A percentile compares a stretch with the other conserved stretches of the same genome.
Evolutionary conservation across 2,888 invertebrate genomes (phyloP).

Genomic region (Dilophus febrilis): DNA sequence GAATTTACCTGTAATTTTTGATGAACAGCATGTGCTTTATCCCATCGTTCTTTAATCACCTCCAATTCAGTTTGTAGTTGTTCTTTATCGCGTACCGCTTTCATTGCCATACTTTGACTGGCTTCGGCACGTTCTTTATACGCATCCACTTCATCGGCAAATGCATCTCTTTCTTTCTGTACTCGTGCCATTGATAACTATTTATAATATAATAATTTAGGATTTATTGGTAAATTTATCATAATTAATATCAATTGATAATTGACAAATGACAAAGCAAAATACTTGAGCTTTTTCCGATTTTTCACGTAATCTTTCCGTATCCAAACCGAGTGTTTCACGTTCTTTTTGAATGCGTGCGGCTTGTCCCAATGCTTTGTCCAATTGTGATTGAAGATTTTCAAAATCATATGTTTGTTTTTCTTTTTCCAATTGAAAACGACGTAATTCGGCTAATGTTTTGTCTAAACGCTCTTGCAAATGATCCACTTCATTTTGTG

Average conservation of each 20-base stretch:
- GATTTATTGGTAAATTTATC: too few relatives aligned
- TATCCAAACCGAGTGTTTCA: constrained; percentile 67
- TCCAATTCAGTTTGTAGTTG: constrained; percentile 73
- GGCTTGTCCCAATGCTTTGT: constrained; percentile 75
- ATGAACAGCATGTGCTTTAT: constrained; percentile 67
- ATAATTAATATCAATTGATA: too few relatives aligned
- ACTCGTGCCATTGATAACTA: constrained; percentile 64
- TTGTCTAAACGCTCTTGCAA: constrained; percentile 78
- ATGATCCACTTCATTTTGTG: constrained; percentile 80
- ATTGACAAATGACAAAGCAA: too few relatives aligned
- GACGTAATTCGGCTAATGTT: constrained; percentile 60
- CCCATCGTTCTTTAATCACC: constrained; percentile 72
- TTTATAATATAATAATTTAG: too few relatives aligned
- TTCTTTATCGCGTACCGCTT: constrained; percentile 71
- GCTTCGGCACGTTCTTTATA: constrained; percentile 68
- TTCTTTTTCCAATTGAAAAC: constrained; percentile 65
- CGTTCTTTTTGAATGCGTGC: constrained; percentile 79
- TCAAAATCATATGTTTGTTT: constrained; percentile 83
- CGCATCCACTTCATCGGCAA: constrained; percentile 64
- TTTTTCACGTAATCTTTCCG: constrained; percentile 74
- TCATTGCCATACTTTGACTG: constrained; percentile 61
- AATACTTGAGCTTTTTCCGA: constrained; percentile 80
- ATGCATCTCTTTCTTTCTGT: constrained; percentile 75
- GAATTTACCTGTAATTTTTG: constrained; percentile 57
- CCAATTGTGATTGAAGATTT: constrained; percentile 75